Conservation (phyloP, 1,140 invertebrate genomes). For the Battus philenor region DNA sequence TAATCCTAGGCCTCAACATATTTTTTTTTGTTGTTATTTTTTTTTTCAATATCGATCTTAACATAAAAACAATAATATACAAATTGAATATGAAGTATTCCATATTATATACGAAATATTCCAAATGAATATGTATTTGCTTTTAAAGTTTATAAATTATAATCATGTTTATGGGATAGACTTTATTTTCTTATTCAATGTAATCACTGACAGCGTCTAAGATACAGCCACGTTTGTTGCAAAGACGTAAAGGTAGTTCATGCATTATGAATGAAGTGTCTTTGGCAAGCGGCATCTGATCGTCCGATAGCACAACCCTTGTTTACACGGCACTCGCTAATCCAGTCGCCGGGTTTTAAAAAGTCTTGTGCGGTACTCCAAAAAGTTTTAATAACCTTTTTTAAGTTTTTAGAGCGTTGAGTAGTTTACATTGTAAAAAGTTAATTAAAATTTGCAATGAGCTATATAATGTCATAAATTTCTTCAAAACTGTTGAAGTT, state of each 20-base stretch:
- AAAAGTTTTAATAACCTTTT: constrained; percentile 16
- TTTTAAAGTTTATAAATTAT: neutral
- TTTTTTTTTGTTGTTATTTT: too few species aligned
- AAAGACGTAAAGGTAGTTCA: constrained; percentile 29
- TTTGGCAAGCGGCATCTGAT: constrained; percentile 42
- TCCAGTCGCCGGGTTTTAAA: constrained; percentile 53
- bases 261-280: constrained; percentile 53
- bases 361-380: constrained; percentile 45
- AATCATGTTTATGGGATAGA: neutral
- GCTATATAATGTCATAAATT: too few species aligned
- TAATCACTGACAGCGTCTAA: neutral
- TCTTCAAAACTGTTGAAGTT: too few species aligned
- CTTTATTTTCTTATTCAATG: too few species aligned
- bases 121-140: too few species aligned
- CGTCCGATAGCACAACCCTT: constrained; percentile 46
- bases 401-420: neutral
- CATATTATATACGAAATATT: too few species aligned
- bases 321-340: constrained; percentile 54
- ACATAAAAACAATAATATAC: too few species aligned
- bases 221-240: neutral
- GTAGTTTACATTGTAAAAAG: too few species aligned
- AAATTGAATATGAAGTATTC: too few species aligned
- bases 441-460: too few species aligned
- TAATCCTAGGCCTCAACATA: too few species aligned
- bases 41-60: too few species aligned